Conservation (phyloP, 2,113 vertebrate genomes). For the Nyctereutes procyonoides region DNA sequence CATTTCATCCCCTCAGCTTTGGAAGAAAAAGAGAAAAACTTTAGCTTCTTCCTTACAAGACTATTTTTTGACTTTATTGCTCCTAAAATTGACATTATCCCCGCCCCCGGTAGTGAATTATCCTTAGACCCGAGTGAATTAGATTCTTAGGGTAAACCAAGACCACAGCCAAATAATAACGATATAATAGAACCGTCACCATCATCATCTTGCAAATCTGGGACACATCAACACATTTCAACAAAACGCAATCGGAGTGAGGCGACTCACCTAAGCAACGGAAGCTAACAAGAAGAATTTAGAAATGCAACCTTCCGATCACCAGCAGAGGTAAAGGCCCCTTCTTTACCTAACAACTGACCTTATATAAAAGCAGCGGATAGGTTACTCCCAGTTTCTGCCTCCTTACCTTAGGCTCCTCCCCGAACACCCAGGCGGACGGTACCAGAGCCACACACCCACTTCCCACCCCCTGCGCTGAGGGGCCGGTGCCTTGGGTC, state of each 20-base stretch:
- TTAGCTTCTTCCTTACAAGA: neutral
- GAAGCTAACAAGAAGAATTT: neutral
- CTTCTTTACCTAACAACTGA: conserved; percentile 62
- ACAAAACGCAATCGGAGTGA: conserved; percentile 55
- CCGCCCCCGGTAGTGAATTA: neutral
- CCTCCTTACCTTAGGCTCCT: conserved; percentile 78
- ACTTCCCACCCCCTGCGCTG: neutral
- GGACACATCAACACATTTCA: conserved; percentile 77
- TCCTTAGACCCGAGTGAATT: conserved; percentile 76
- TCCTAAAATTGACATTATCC: neutral
- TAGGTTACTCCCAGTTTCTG: conserved; percentile 73
- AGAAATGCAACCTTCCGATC: conserved; percentile 52
- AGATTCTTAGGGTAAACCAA: conserved; percentile 76
- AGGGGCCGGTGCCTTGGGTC: neutral
- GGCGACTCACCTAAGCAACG: conserved; percentile 72
- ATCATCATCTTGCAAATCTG: conserved; percentile 61
- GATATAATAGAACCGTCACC: conserved; percentile 59
- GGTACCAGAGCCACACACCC: conserved; percentile 53
- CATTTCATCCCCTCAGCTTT: neutral
- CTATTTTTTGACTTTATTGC: neutral
- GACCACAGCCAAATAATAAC: conserved; percentile 41
- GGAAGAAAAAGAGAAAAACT: conserved; percentile 11
- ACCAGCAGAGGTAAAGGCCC: conserved; percentile 69
- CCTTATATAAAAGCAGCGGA: conserved; percentile 77
- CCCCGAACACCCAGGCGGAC: conserved; percentile 45